A percentile compares a stretch with the other conserved stretches of the same genome.
phyloP scores from a whole-genome alignment of 2,888 invertebrate species.

The Drosophila parthenogenetica region DNA sequence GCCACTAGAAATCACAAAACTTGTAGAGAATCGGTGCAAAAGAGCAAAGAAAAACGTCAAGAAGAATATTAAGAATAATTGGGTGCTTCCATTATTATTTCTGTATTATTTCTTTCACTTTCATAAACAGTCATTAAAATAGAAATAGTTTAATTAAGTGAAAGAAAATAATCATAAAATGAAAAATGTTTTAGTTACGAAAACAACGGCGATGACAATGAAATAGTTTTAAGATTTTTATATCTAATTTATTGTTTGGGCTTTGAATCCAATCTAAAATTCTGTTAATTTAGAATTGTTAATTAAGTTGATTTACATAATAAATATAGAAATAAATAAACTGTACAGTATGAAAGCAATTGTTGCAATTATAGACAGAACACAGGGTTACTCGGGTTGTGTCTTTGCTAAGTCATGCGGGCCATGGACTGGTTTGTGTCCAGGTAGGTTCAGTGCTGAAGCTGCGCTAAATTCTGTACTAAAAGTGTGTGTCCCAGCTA shows the following conservation, averaged over 20 bases:
- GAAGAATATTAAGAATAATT: conserved; percentile 48
- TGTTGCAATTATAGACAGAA: neutral
- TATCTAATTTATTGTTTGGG: conserved; percentile 74
- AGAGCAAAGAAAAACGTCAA: conserved; percentile 18
- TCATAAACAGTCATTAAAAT: conserved; percentile 80
- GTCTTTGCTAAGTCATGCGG: conserved; percentile 8
- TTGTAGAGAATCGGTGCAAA: conserved; percentile 60
- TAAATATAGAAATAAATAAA: conserved; percentile 27
- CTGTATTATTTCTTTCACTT: conserved; percentile 70
- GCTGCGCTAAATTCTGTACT: neutral
- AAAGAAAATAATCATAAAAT: conserved; percentile 43
- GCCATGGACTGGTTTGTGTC: neutral
- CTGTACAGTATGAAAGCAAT: conserved; percentile 4
- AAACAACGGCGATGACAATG: conserved; percentile 46
- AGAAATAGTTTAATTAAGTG: conserved; percentile 77
- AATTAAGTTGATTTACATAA: conserved; percentile 42
- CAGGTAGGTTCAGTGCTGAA: neutral
- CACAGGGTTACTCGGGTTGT: neutral
- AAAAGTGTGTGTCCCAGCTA: conserved; percentile 14
- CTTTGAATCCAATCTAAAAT: conserved; percentile 58
- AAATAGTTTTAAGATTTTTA: conserved; percentile 53
- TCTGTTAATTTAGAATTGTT: conserved; percentile 56
- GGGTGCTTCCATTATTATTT: conserved; percentile 78
- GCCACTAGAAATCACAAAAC: conserved; percentile 66
- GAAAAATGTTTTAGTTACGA: conserved; percentile 34